phyloP scores from a whole-genome alignment of 2,797 vertebrate species.

The Schizopygopsis malacanthus region DNA sequence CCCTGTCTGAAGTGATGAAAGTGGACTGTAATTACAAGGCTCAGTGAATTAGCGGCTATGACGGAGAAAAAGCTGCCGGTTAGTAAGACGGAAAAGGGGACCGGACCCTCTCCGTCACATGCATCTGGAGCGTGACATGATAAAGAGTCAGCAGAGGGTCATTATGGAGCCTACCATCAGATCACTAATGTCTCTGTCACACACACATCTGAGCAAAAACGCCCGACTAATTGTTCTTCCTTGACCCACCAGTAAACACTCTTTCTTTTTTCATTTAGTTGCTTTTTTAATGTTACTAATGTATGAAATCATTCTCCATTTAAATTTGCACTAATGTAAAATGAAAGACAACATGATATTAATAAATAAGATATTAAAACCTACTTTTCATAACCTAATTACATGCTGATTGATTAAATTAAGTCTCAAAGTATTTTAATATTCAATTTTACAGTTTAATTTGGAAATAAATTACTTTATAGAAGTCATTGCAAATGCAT shows the following conservation, averaged over 20 bases:
- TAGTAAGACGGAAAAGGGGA: conserved; percentile 17
- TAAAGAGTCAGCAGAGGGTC: not conserved
- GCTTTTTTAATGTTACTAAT: not conserved
- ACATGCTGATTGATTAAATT: not conserved
- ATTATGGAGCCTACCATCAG: conserved; percentile 18
- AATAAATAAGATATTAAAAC: not conserved
- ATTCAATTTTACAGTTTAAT: not conserved
- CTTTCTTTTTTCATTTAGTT: not conserved
- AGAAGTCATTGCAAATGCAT: not conserved
- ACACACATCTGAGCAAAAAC: not conserved
- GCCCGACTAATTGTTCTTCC: conserved; percentile 2
- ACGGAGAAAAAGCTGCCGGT: conserved; percentile 36
- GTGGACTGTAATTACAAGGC: conserved; percentile 64
- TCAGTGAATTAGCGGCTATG: conserved; percentile 66
- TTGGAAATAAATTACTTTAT: not conserved
- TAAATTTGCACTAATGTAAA: not conserved
- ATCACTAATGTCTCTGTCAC: conserved; percentile 14
- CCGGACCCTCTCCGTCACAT: not conserved
- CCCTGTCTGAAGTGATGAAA: conserved; percentile 6
- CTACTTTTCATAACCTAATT: not conserved
- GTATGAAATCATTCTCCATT: not conserved
- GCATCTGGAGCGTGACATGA: conserved; percentile 27
- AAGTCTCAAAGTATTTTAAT: not conserved
- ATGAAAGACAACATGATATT: not conserved
- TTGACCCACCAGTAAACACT: not conserved